Evolutionary conservation across 2,797 vertebrate genomes (phyloP).

Genomic region (Rhinogobio ventralis): DNA sequence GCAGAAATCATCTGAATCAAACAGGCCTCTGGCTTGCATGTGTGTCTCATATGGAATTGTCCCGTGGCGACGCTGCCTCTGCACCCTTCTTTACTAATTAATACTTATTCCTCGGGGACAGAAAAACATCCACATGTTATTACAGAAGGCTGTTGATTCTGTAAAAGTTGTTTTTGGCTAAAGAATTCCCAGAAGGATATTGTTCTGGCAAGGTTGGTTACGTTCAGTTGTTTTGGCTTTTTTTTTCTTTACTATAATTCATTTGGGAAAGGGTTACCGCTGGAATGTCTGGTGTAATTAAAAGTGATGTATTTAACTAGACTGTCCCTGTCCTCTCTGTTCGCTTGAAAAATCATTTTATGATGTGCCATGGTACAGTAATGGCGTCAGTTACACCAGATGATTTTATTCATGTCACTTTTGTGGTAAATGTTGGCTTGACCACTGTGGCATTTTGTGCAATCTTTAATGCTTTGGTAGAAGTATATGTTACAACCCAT

Average conservation of each 20-base stretch:
- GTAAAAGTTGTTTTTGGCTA: slow-evolving; percentile 1
- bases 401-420: not conserved
- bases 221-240: not conserved
- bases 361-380: not conserved
- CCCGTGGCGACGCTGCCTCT: not conserved
- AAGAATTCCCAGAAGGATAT: not conserved
- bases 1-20: slow-evolving; percentile 48
- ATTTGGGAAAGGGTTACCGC: not conserved
- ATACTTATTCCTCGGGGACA: slow-evolving; percentile 69
- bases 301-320: not conserved
- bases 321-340: not conserved
- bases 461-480: not conserved
- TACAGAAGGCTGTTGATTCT: slow-evolving; percentile 12
- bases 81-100: slow-evolving; percentile 71
- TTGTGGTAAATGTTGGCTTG: not conserved
- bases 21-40: slow-evolving; percentile 66
- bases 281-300: not conserved
- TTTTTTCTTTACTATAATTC: not conserved
- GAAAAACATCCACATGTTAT: slow-evolving; percentile 42
- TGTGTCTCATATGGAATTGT: slow-evolving; percentile 58
- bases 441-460: not conserved
- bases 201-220: not conserved
- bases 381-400: not conserved
- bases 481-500: not conserved
- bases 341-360: not conserved